A percentile compares a stretch with the other conserved stretches of the same genome.
Evolutionary conservation across 2,113 vertebrate genomes (phyloP).

Genomic region (Martes martes): DNA sequence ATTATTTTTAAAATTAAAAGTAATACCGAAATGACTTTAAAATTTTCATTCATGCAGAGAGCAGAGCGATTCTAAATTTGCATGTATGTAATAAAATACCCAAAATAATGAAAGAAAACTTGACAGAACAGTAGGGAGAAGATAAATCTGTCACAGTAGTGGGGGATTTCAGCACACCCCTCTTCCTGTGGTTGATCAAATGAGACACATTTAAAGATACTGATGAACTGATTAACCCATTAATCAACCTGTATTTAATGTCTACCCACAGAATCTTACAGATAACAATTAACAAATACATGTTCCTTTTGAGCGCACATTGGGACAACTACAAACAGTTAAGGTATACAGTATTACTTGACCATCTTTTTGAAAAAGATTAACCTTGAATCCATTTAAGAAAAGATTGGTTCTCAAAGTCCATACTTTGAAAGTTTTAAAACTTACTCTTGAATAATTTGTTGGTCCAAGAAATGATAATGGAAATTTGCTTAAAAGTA

Average conservation of each 20-base stretch:
- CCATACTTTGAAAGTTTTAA: not conserved
- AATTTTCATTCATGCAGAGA: not conserved
- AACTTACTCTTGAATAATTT: not conserved
- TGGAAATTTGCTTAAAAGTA: not conserved
- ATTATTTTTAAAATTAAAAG: not conserved
- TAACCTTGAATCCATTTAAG: not conserved
- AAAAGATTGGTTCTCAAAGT: not conserved
- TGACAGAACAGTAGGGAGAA: not conserved
- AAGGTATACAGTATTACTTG: not conserved
- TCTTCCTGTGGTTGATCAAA: not conserved
- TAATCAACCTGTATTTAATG: not conserved
- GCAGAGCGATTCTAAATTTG: not conserved
- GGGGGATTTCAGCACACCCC: not conserved
- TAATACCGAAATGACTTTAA: not conserved
- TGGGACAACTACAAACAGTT: not conserved
- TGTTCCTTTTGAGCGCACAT: not conserved
- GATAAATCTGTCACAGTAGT: not conserved
- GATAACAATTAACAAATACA: fast-evolving
- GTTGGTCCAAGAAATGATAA: not conserved
- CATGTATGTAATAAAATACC: not conserved
- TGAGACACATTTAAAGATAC: not conserved
- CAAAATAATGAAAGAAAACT: not conserved
- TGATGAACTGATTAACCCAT: not conserved
- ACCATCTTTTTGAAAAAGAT: not conserved
- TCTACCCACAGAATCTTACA: not conserved